These are phyloP conservation scores for Zeugodacus cucurbitae DNA, from an alignment of 1,140 invertebrate species.

Conservation along the genomic window DNA sequence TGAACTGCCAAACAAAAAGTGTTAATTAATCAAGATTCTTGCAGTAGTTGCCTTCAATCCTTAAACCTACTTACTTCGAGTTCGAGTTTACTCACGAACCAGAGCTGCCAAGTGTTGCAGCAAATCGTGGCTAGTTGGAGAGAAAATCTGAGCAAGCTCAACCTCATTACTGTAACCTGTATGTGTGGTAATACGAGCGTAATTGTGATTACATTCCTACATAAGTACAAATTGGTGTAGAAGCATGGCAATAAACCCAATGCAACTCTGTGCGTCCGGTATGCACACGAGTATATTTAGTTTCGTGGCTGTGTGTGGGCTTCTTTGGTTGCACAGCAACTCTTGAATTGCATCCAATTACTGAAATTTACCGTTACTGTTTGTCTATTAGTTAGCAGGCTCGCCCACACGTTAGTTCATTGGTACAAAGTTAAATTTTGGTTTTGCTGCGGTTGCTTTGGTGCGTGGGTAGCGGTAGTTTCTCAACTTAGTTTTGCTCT, in stretches of 20 bases:
- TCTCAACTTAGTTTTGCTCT: background rate
- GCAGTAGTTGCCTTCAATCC: background rate
- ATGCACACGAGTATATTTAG: background rate
- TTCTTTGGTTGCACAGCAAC: background rate
- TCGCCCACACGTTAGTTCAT: background rate
- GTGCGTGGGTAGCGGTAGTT: background rate
- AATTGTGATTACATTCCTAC: background rate
- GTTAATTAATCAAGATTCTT: background rate
- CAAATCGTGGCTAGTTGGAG: background rate
- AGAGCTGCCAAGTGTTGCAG: background rate
- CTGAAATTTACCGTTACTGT: background rate
- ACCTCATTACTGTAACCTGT: background rate
- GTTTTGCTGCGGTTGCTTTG: background rate
- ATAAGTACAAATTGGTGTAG: background rate
- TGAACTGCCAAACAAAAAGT: background rate
- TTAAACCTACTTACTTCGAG: background rate
- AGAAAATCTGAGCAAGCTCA: background rate
- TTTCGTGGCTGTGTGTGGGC: background rate
- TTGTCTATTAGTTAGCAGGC: background rate
- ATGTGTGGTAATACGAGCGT: background rate
- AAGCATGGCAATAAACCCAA: background rate
- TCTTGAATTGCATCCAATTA: constrained; percentile 21
- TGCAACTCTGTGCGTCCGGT: background rate
- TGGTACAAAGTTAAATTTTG: background rate
- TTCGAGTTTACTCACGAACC: background rate